A percentile compares a stretch with the other conserved stretches of the same genome.
Conservation (phyloP, 2,888 invertebrate species). For the Folsomia manolachei region DNA sequence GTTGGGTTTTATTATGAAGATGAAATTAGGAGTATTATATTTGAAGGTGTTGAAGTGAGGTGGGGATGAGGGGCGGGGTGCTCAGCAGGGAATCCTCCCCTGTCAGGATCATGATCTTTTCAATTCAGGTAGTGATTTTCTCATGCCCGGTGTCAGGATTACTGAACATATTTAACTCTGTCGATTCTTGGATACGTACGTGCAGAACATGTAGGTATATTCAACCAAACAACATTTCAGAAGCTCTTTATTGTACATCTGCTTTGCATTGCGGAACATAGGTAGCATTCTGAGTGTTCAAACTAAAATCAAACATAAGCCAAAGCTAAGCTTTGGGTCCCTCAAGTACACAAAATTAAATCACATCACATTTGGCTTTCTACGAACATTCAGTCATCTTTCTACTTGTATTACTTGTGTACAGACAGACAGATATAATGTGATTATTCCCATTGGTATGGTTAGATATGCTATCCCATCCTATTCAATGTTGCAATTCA, state of each 20-base stretch:
- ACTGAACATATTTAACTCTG: neutral
- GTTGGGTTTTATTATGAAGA: constrained; percentile 30
- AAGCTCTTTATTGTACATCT: constrained; percentile 6
- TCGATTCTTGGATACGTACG: neutral
- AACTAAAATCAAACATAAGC: neutral
- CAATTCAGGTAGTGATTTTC: constrained; percentile 44
- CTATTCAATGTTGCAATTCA: no score
- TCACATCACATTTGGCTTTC: neutral
- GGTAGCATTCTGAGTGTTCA: no score
- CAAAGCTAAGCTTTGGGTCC: neutral
- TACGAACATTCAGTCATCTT: neutral
- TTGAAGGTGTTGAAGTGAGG: constrained; percentile 43
- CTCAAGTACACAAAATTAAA: neutral
- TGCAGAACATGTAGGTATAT: neutral
- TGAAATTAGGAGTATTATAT: constrained; percentile 44
- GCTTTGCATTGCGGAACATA: constrained; percentile 6
- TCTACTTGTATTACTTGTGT: neutral
- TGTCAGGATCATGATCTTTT: constrained; percentile 46
- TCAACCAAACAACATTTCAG: neutral
- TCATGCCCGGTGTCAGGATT: constrained; percentile 39
- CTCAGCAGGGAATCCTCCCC: constrained; percentile 41
- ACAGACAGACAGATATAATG: neutral
- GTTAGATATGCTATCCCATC: neutral
- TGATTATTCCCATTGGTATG: constrained; percentile 1
- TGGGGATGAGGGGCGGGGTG: constrained; percentile 33